These are phyloP conservation scores for Osmoderma eremita DNA, from an alignment of 2,888 invertebrate genomes.

Conservation along the genomic window DNA sequence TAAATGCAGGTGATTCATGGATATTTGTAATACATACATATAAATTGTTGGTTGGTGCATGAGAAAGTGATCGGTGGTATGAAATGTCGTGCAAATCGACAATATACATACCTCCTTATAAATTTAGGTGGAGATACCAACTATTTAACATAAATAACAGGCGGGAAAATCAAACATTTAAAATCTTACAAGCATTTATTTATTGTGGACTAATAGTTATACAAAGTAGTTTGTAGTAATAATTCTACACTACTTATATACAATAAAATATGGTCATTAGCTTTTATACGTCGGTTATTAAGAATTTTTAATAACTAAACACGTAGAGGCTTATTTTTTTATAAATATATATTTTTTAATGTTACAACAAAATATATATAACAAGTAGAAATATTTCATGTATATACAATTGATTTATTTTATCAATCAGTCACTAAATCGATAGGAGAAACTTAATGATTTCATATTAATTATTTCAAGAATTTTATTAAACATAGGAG, in stretches of 20 bases:
- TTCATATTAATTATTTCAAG: constrained; percentile 19
- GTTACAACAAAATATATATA: constrained; percentile 55
- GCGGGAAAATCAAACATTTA: constrained; percentile 18
- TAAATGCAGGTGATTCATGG: background rate
- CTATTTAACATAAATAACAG: background rate
- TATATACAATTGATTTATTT: constrained; percentile 49
- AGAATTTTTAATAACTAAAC: constrained; percentile 35
- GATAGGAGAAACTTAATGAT: constrained; percentile 6
- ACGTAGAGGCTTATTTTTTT: constrained; percentile 45
- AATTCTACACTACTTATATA: constrained; percentile 30
- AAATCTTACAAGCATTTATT: constrained; percentile 32
- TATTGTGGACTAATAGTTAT: constrained; percentile 20
- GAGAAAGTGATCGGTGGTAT: too few relatives aligned
- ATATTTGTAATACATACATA: too few relatives aligned
- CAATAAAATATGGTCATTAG: constrained; percentile 32
- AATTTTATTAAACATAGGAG: constrained; percentile 15
- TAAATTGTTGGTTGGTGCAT: too few relatives aligned
- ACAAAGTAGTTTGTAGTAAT: constrained; percentile 24
- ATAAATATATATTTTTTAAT: constrained; percentile 54
- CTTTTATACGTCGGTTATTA: constrained; percentile 27
- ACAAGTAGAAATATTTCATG: constrained; percentile 55
- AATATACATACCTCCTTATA: too few relatives aligned
- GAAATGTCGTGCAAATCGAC: too few relatives aligned
- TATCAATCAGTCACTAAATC: background rate
- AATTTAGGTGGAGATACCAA: background rate